Evolutionary conservation across 1,140 invertebrate species (phyloP), one percentile per base, ranked within the genome.

Genomic region (Diorhabda elongata): DNA sequence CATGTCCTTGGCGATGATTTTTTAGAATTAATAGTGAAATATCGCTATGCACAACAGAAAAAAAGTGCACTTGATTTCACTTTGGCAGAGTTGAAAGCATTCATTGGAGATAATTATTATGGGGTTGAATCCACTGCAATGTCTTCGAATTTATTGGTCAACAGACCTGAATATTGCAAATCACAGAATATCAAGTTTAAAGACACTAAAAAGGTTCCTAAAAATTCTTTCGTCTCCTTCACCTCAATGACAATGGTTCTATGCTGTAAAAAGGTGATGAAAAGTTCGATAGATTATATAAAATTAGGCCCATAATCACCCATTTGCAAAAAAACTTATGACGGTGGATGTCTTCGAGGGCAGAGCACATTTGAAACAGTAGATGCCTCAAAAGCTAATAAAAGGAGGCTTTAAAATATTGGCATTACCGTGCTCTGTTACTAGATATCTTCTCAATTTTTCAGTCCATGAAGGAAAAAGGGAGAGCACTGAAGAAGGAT

Each of bases 361-460:
- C 62, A 73, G 76, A 70, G 78, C 71, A 70, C 72, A 72, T 8
- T 73, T 83, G 68, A 81, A 81, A 74, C 81, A 84, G 72, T 85
- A 83, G 72, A 78, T 79, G 42, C 81, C 80, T 69, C 77, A 76
- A 69, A 84, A 84, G 75, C 82, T 81, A 56, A 82, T 82, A 68
- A 84, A 84, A 77, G 75, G 82, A 73, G 81, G 80, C 5, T 80
- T 81, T 65, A 83, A 81, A 75, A 66, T 82, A 60, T 84, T 81
- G 80, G 26, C 42, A 62, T 42, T 62, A 47, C 45, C 2, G 6
- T 57, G 58, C 26, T 26, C 26, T 44, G 65, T 47, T 44, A 62
- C 61, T 5, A 43, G 61, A 41, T 62, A 62, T 62, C 9, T 62
- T 5, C 26, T 62, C 26, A 44, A 41, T 42, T 62, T 62, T 44